These are phyloP conservation scores for Apeltes quadracus DNA, from an alignment of 2,113 vertebrate species.

Conservation along the genomic window DNA sequence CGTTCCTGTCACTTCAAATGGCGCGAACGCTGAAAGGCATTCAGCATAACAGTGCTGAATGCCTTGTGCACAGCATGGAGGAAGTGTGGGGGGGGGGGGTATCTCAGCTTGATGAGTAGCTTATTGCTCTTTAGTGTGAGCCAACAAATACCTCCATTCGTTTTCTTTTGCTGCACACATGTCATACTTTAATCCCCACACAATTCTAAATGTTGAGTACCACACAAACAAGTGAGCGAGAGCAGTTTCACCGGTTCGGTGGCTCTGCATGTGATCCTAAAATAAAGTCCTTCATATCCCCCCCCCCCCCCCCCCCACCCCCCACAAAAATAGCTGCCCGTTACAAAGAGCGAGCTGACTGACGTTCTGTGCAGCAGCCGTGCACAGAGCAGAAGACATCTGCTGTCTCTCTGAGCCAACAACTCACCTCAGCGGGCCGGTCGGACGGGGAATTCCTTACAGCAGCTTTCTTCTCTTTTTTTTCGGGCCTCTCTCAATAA, in stretches of 20 bases:
- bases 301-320: too few relatives aligned
- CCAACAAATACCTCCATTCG: background rate
- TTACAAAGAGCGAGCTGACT: background rate
- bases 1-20: background rate
- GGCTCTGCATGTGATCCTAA: too few relatives aligned
- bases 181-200: background rate
- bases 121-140: background rate
- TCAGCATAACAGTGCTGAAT: background rate
- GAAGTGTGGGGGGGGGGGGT: background rate
- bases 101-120: too few relatives aligned
- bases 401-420: background rate
- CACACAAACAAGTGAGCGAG: conserved; percentile 29
- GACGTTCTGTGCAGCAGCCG: background rate
- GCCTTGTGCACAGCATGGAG: too few relatives aligned
- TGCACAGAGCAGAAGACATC: background rate
- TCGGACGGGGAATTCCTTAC: background rate
- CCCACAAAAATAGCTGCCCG: too few relatives aligned
- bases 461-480: background rate
- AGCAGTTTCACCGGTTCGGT: too few relatives aligned
- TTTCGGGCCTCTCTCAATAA: background rate
- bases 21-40: background rate
- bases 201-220: background rate
- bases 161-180: background rate
- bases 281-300: too few relatives aligned
- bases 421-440: background rate